Evolutionary conservation across 2,797 vertebrate species (phyloP).

Genomic region (Sus cebifrons): DNA sequence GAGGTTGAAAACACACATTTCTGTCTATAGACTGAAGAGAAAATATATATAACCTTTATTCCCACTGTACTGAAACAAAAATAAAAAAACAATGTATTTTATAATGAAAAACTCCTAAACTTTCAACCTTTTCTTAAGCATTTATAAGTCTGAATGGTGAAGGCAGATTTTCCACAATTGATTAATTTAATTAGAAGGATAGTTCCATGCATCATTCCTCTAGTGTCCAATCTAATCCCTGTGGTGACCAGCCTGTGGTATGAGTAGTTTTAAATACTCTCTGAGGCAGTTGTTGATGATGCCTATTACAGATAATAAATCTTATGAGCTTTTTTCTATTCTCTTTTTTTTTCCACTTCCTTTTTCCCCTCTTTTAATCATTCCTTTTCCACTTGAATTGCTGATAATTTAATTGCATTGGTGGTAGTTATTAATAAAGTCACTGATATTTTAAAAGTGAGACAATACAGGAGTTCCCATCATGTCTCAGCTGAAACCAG

Average conservation of each 20-base stretch:
- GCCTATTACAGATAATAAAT: not conserved
- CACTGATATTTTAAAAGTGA: slow-evolving; percentile 4
- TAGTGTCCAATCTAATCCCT: not conserved
- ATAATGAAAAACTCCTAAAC: not conserved
- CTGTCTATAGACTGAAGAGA: not conserved
- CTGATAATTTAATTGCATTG: not conserved
- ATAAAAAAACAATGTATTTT: not conserved
- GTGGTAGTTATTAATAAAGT: not conserved
- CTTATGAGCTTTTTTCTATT: not conserved
- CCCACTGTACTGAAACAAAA: not conserved
- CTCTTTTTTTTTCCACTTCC: not conserved
- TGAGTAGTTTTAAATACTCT: not conserved
- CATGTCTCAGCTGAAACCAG: no score
- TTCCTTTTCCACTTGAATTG: not conserved
- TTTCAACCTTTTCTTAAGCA: not conserved
- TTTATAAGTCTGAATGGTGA: not conserved
- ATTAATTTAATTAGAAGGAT: not conserved
- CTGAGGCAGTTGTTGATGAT: no score
- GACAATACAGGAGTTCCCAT: no score
- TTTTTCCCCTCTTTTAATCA: not conserved
- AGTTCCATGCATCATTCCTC: not conserved
- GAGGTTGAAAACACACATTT: not conserved
- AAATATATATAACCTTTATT: not conserved
- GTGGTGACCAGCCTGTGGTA: not conserved
- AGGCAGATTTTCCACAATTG: not conserved